Evolutionary conservation across 30 jellyfish, hydroid and myxozoan species (phyloP).

Genomic region (Cassiopea xamachana): DNA sequence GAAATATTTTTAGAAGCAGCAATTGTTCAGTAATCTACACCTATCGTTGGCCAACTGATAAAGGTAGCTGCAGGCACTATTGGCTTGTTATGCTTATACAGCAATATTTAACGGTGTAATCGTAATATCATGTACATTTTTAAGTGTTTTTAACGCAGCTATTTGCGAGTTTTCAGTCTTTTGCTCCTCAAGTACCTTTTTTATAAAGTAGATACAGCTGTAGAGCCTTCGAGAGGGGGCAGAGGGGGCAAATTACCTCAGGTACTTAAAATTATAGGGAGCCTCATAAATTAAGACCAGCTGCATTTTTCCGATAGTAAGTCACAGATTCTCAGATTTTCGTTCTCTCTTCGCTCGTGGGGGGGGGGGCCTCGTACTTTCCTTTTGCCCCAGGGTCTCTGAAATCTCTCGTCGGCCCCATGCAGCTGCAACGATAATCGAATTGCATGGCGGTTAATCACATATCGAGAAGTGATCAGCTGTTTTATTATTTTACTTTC

Average conservation of each 20-base stretch:
- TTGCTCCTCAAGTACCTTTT: neutral
- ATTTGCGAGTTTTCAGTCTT: neutral
- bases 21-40: neutral
- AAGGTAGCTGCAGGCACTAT: neutral
- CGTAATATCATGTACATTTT: neutral
- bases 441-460: neutral
- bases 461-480: neutral
- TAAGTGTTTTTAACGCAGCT: neutral
- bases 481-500: neutral
- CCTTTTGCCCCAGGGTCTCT: too few species aligned
- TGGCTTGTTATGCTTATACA: neutral
- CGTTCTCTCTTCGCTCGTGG: too few species aligned
- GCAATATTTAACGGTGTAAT: too few species aligned
- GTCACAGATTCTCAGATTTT: too few species aligned
- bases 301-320: too few species aligned
- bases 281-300: too few species aligned
- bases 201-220: neutral
- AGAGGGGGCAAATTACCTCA: too few species aligned
- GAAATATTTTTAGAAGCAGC: too few species aligned
- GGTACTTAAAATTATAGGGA: too few species aligned
- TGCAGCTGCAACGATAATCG: neutral
- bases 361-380: neutral
- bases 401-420: neutral
- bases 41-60: neutral
- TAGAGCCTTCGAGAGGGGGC: too few species aligned